Percentiles rank a stretch among this genome's conserved stretches.
Conservation (phyloP, 1,140 invertebrate genomes). For the Lepidurus apus region DNA sequence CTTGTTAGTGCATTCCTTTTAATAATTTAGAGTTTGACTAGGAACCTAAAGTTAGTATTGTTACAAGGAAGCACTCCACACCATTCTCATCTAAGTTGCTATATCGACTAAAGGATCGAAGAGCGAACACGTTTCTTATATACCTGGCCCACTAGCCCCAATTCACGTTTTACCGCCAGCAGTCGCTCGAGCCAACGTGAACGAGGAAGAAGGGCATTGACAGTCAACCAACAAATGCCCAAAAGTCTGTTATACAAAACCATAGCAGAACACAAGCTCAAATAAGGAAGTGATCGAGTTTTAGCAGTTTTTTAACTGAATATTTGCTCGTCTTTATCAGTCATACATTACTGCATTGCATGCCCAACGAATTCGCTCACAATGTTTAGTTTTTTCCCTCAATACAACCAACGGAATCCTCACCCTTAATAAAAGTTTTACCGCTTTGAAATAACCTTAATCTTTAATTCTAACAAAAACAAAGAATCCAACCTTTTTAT, state of each 20-base stretch:
- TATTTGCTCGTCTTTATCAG: neutral
- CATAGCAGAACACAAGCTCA: neutral
- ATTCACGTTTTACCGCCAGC: neutral
- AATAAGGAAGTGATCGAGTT: slow-evolving; percentile 10
- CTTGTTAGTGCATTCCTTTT: neutral
- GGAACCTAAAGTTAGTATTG: neutral
- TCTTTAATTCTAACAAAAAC: too few species aligned
- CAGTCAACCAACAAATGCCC: neutral
- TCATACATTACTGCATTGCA: neutral
- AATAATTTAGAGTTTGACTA: slow-evolving; percentile 1
- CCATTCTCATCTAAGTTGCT: neutral
- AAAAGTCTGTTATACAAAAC: neutral
- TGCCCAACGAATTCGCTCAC: neutral
- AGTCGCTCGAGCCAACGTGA: neutral
- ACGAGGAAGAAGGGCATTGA: slow-evolving; percentile 17
- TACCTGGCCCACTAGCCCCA: slow-evolving; percentile 20
- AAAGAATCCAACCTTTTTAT: too few species aligned
- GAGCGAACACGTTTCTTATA: neutral
- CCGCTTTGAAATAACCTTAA: too few species aligned
- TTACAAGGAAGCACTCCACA: neutral
- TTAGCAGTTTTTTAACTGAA: neutral
- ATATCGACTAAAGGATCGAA: neutral
- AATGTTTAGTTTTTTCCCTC: too few species aligned
- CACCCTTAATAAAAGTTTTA: too few species aligned
- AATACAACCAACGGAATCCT: too few species aligned